Conservation (phyloP, 2,888 invertebrate species). For the Brachynemurus nebulosus region DNA sequence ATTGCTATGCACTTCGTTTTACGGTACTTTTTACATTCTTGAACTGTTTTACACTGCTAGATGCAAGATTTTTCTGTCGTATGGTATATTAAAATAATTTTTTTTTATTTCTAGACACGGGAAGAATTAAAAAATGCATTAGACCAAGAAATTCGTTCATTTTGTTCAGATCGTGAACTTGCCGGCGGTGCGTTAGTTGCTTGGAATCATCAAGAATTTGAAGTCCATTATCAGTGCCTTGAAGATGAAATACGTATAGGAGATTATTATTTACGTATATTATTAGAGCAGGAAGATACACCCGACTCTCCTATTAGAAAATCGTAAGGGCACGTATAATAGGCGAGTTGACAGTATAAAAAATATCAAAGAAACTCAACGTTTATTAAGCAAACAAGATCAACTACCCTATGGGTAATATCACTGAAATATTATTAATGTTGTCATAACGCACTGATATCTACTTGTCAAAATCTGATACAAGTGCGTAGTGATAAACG, state of each 20-base stretch:
- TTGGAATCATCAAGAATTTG: constrained; percentile 98
- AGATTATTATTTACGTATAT: constrained; percentile 89
- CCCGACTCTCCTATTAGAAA: constrained; percentile 77
- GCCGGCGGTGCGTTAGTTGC: constrained; percentile 68
- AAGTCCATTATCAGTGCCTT: constrained; percentile 85
- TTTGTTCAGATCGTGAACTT: constrained; percentile 80
- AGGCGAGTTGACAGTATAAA: not conserved
- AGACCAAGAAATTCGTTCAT: constrained; percentile 84
- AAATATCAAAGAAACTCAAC: no score
- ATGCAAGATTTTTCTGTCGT: no score
- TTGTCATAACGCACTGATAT: no score
- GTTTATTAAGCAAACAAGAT: no score
- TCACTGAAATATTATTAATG: no score
- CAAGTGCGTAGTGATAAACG: no score
- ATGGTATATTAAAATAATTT: no score
- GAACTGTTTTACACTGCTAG: constrained; percentile 3
- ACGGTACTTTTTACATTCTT: constrained; percentile 32
- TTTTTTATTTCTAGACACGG: no score
- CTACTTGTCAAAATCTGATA: constrained; percentile 3
- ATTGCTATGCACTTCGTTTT: no score
- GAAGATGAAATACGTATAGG: constrained; percentile 96
- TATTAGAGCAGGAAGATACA: constrained; percentile 81
- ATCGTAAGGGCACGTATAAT: constrained; percentile 50
- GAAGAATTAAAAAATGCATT: constrained; percentile 87
- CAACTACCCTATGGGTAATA: no score